Evolutionary conservation across 1,140 invertebrate species (phyloP).

Genomic region (Papilio polyxenes): DNA sequence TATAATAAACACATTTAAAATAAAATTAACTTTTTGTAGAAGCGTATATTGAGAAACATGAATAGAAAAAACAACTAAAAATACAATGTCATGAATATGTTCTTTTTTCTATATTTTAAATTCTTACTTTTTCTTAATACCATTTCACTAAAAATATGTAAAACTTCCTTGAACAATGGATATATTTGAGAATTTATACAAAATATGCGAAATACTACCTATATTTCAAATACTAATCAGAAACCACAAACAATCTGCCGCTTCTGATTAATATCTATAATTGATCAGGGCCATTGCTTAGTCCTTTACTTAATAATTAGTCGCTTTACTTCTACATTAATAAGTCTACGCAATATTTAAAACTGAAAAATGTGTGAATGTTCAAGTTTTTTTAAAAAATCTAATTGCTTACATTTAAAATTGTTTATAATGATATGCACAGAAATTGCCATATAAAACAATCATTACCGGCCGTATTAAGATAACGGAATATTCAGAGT

Average conservation of each 20-base stretch:
- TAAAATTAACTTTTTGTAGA: too few relatives aligned
- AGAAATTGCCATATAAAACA: constrained; percentile 14
- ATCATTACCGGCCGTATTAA: not conserved
- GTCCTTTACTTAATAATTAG: not conserved
- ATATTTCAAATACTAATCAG: not conserved
- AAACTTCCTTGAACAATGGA: too few relatives aligned
- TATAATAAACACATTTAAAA: too few relatives aligned
- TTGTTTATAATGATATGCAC: not conserved
- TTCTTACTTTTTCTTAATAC: too few relatives aligned
- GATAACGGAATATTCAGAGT: constrained; percentile 18
- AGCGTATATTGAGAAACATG: too few relatives aligned
- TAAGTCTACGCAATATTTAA: not conserved
- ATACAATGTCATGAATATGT: too few relatives aligned
- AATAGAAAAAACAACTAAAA: too few relatives aligned
- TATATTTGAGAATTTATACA: not conserved
- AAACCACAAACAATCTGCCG: not conserved
- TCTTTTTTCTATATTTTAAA: too few relatives aligned
- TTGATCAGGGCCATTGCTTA: not conserved
- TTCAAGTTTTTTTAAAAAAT: not conserved
- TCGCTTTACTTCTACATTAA: not conserved
- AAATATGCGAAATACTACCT: not conserved
- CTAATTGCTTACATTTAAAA: not conserved
- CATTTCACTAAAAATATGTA: too few relatives aligned
- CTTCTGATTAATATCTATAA: not conserved
- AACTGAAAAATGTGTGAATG: not conserved